Conservation (phyloP, 1,140 invertebrate genomes). For the Olivierus martensii region DNA sequence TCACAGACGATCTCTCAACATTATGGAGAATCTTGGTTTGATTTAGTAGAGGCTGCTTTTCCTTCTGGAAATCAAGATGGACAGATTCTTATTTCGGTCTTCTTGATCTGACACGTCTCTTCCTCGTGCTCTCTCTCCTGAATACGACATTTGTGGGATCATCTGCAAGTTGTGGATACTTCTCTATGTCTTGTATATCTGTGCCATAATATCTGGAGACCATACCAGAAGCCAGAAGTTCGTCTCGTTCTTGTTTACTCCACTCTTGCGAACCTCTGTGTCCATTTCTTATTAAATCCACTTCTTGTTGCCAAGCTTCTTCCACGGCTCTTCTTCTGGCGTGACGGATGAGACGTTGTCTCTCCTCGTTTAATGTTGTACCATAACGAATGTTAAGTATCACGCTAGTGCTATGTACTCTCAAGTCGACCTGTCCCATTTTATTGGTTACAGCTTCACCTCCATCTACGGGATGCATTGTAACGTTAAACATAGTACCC, state of each 20-base stretch:
- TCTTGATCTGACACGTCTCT: not conserved
- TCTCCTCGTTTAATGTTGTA: constrained; percentile 71
- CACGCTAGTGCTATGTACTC: constrained; percentile 46
- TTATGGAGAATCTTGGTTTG: too few relatives aligned
- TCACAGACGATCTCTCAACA: too few relatives aligned
- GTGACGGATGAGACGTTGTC: constrained; percentile 71
- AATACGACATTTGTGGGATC: constrained; percentile 90
- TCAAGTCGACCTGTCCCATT: constrained; percentile 39
- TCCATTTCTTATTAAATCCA: constrained; percentile 55
- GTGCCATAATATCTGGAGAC: constrained; percentile 73
- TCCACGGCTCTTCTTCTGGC: constrained; percentile 70
- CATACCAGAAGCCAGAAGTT: constrained; percentile 66
- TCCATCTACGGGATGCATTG: constrained; percentile 53
- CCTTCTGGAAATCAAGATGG: too few relatives aligned
- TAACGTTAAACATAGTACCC: constrained; percentile 65
- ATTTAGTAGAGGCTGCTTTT: too few relatives aligned
- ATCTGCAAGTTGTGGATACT: constrained; percentile 83
- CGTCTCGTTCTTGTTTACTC: constrained; percentile 58
- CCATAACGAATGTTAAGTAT: constrained; percentile 52
- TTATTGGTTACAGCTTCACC: constrained; percentile 23
- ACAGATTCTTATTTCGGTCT: not conserved
- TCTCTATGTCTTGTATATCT: constrained; percentile 74
- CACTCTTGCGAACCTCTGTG: constrained; percentile 40
- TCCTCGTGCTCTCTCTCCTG: constrained; percentile 34
- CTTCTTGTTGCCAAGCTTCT: constrained; percentile 83